A percentile compares a stretch with the other conserved stretches of the same genome.
Conservation (phyloP, 2,797 vertebrate genomes). For the Nannoperca australis region DNA sequence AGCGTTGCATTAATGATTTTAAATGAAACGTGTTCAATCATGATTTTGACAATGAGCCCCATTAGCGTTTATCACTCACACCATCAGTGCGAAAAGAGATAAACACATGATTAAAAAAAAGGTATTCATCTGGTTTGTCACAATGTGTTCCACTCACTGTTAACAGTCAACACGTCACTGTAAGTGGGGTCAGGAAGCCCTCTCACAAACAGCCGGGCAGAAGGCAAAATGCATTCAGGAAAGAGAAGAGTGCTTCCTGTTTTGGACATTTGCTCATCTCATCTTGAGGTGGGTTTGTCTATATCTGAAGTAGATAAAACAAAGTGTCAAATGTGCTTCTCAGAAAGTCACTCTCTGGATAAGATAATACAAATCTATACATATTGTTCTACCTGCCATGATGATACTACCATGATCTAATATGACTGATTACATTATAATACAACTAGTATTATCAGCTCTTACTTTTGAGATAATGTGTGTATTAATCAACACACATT, state of each 20-base stretch:
- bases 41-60: constrained; percentile 14
- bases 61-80: constrained; percentile 22
- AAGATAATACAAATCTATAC: neutral
- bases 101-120: constrained; percentile 14
- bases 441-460: neutral
- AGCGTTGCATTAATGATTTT: neutral
- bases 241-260: constrained; percentile 18
- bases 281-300: neutral
- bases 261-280: neutral
- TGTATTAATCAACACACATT: constrained; percentile 13
- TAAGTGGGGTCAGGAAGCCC: constrained; percentile 27
- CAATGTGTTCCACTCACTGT: constrained; percentile 14
- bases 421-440: constrained; percentile 13
- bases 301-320: constrained; percentile 10
- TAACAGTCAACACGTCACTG: constrained; percentile 6
- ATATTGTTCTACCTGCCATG: constrained; percentile 2
- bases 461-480: constrained; percentile 1
- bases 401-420: neutral
- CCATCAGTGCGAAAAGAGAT: constrained; percentile 6
- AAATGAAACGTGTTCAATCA: constrained; percentile 34
- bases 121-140: neutral
- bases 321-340: neutral
- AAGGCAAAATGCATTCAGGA: constrained; percentile 10
- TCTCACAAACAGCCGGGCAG: constrained; percentile 22
- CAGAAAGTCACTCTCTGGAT: neutral